Evolutionary conservation across 2,797 vertebrate species (phyloP), one percentile per base, ranked within the genome.

Genomic region (Dromococcyx pavoninus): DNA sequence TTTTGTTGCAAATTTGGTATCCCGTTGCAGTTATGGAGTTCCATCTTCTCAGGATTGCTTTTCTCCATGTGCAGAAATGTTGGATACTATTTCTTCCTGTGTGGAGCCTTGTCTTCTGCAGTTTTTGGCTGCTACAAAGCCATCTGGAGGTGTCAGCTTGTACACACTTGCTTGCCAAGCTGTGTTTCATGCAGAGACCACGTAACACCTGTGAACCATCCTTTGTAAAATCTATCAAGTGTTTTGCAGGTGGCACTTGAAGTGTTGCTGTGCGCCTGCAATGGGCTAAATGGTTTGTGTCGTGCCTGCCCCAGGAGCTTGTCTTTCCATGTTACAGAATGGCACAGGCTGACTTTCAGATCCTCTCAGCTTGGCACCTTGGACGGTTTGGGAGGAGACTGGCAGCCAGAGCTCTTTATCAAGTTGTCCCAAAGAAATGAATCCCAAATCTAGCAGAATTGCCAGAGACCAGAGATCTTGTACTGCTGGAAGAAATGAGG

Each of bases 131-230:
- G 91, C 77, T 70, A 11, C 4, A 15, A 80, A 73, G 39, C 86
- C 93, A 76, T 69, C 79, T 84, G 88, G 89, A 87, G 62, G 27
- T 67, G 78, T 67, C 91, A 86, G 64, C 89, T 65, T 62, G 72
- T 28, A 9, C 22, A 4, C 0, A 0, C 44, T 75, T 22, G 11
- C 50, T 89, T 89, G 89, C 91, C 90, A 81, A 76, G 69, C 56
- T 0, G 0, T 13, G 33, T 57, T 60, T 77, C 84, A n/a, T 13
- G 60, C 81, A 70, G 87, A 83, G 81, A 83, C 69, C 80, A 80
- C 74, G 80, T 76, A 92, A 87, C 89, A 79, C 89, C 87, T 81
- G 75, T 2, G 4, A 83, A 39, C 41, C 2, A 1, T 54, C 91
- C 70, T 62, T 61, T 74, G 16, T 54, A 33, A 51, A 54, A 77